Conservation (phyloP, 2,797 vertebrate species). For the Lithobates sylvaticus region DNA sequence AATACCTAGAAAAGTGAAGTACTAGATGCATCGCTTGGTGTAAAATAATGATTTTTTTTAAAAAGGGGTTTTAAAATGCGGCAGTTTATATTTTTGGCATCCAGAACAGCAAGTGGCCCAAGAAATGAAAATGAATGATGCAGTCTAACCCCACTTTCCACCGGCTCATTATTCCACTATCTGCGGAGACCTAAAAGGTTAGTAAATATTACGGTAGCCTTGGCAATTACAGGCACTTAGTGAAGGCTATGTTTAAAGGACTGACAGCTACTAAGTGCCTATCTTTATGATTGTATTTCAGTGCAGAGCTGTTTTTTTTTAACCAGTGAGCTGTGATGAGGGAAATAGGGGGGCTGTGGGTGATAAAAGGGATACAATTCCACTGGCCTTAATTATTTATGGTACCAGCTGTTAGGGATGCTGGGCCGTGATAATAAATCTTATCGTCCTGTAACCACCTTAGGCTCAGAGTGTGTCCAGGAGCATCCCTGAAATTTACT, state of each 20-base stretch:
- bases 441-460: conserved; percentile 41
- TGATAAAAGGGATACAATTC: conserved; percentile 60
- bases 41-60: background rate
- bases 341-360: conserved; percentile 1
- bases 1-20: background rate
- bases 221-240: conserved; percentile 55
- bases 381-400: conserved; percentile 57
- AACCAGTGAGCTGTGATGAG: conserved; percentile 10
- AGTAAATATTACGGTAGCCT: conserved; percentile 57
- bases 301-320: conserved; percentile 36
- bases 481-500: conserved; percentile 41
- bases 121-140: conserved; percentile 41
- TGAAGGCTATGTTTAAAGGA: conserved; percentile 25
- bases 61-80: background rate
- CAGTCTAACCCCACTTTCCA: conserved; percentile 11
- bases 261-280: conserved; percentile 46
- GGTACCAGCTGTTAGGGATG: conserved; percentile 54
- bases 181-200: conserved; percentile 33
- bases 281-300: conserved; percentile 41
- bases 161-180: conserved; percentile 37
- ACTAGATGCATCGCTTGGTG: too few relatives aligned
- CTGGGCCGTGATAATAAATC: conserved; percentile 53
- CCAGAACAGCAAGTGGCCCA: background rate
- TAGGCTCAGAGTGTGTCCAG: conserved; percentile 46
- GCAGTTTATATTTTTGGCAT: background rate